Conservation (phyloP, 2,113 vertebrate genomes). For the Eulemur rufifrons region DNA sequence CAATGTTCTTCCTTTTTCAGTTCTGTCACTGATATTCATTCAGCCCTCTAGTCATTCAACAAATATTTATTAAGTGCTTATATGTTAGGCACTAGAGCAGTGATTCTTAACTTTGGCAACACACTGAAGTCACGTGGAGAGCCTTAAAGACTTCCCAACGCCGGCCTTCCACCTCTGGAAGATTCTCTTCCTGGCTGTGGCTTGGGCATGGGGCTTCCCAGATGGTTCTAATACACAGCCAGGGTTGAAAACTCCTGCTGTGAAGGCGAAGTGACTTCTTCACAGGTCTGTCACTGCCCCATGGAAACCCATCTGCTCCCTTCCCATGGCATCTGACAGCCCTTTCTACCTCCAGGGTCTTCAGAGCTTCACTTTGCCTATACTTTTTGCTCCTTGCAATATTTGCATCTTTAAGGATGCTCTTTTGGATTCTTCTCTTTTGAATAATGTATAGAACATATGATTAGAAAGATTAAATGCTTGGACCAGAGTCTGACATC, state of each 20-base stretch:
- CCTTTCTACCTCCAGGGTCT: not conserved
- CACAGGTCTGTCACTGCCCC: rapidly evolving
- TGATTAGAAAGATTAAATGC: not conserved
- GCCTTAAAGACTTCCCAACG: not conserved
- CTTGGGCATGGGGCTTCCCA: not conserved
- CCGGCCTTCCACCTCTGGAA: not conserved
- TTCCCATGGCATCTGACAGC: not conserved
- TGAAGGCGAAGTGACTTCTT: not conserved
- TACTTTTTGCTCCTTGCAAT: not conserved
- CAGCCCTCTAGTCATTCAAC: not conserved
- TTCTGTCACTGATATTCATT: not conserved
- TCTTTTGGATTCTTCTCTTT: not conserved
- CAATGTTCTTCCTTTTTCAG: not conserved
- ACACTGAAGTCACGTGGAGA: not conserved
- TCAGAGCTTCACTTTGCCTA: not conserved
- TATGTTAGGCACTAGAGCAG: rapidly evolving
- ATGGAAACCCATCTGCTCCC: not conserved
- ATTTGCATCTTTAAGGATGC: not conserved
- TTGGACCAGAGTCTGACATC: not conserved
- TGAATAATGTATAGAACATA: not conserved
- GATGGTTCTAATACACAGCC: not conserved
- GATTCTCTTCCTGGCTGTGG: too few species aligned
- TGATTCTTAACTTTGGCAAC: not conserved
- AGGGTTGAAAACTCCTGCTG: not conserved
- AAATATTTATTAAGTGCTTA: not conserved